Base-by-base conservation (phyloP, 2,797 vertebrate genomes). In the Gephyroberyx darwinii region DNA sequence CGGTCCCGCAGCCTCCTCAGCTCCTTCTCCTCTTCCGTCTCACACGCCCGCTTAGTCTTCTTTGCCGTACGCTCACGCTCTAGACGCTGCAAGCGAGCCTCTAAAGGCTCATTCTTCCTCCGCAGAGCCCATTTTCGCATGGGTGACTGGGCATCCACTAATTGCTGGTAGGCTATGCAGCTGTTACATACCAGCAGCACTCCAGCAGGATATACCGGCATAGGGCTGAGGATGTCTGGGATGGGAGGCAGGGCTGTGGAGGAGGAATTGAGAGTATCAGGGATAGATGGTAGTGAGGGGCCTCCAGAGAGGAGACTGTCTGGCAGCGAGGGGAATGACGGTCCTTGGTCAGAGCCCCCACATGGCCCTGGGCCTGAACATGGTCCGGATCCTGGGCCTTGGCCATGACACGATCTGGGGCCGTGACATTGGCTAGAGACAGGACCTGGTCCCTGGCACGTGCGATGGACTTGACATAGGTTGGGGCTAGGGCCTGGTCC, bases 181-280 rank as follows among this genome's bases (percentile, higher is more conserved):
- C 95, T 97, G 93, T 99, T 99, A 89, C 98, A 99, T 68, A 99
- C 96, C 41, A 99, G 94, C 78, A 99, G 93, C 51, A 98, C 93
- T 8, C 96, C 96, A 0, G 96, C 96, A 0, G 97, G 98, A 71
- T 96, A 97, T 71, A 98, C 96, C 0, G 96, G 91, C 90, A 92
- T 82, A 0, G 93, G 87, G 87, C 88, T 90, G 63, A 95, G 88
- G 83, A 95, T 92, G 87, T 95, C 94, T 0, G 92, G 90, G 67
- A 95, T 92, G 0, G 91, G 91, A 51, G 92, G 93, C 47, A 94
- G 91, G 82, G 88, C 86, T 0, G 91, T 82, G 51, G 89, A 87
- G 0, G 93, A 90, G 55, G 93, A 93, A 81, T 86, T 92, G 0
- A 94, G 92, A 55, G 88, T 66, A n/a, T 94, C 93, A 0, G 93